Evolutionary conservation across 1,140 invertebrate genomes (phyloP), one percentile per base, ranked within the genome.

Genomic region (Drosophila nebulosa): DNA sequence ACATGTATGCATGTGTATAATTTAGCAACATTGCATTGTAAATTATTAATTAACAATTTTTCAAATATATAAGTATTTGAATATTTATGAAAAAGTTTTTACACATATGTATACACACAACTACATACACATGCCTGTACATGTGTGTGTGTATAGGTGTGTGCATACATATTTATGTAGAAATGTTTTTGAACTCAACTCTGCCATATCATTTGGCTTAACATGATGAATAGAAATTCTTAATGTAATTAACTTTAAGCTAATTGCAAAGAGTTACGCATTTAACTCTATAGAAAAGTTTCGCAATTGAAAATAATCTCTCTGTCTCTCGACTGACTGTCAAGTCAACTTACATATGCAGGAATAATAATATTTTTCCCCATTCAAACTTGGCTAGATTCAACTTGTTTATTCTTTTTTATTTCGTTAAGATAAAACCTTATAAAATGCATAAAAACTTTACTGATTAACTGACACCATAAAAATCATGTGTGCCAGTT

Each of bases 11-110:
- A 26, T 46, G 50, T 64, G 35, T 35, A 18, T 71, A 71, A 67
- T 74, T 64, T 59, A 61, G 64, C 71, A 69, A 69, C 56, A 73
- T 60, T 39, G 60, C 63, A 67, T 22, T 79, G 57, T 79, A 67
- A 64, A 79, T 79, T 64, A 79, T 75, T 79, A 71, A 79, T 55
- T 64, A 66, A 55, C 26, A 51, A 71, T 67, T 70, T 66, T 42
- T 64, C 51, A 64, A 74, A 75, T 71, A 71, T 63, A 64, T 69
- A 69, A 60, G 42, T 58, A 63, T 51, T 74, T 58, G 66, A 69
- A 63, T 69, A 81, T 77, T 80, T 59, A 79, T 75, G 57, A 56
- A 32, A 60, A 66, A 30, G 26, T 55, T 51, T 52, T 35, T 56
- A 32, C 57, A 60, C 61, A 60, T 62, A 50, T 35, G 58, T 36